A percentile compares a stretch with the other conserved stretches of the same genome.
Evolutionary conservation across 2,888 invertebrate species (phyloP).

Genomic region (Lithophane leautieri): DNA sequence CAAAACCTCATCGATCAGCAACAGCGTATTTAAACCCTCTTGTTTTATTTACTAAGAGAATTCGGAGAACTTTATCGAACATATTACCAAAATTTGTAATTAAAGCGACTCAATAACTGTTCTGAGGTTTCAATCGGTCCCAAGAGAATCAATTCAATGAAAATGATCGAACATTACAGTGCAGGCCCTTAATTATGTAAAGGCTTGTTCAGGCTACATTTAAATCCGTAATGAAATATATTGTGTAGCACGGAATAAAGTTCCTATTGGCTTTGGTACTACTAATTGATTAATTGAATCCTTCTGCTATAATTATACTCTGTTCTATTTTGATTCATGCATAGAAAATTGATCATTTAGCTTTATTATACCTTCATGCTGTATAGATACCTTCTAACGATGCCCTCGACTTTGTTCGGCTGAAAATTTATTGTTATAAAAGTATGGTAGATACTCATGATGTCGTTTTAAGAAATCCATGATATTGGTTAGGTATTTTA

Average conservation of each 20-base stretch:
- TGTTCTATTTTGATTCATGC: not conserved
- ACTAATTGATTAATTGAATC: constrained; percentile 27
- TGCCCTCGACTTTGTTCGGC: too few relatives aligned
- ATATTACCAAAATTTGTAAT: constrained; percentile 62
- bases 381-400: too few relatives aligned
- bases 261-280: constrained; percentile 10
- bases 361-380: too few relatives aligned
- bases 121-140: constrained; percentile 55
- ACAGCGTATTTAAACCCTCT: not conserved
- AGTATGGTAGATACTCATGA: too few relatives aligned
- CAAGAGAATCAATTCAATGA: constrained; percentile 65
- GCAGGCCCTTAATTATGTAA: constrained; percentile 59
- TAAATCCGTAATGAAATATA: constrained; percentile 60
- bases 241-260: constrained; percentile 46
- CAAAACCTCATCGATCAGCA: not conserved
- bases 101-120: constrained; percentile 61
- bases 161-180: constrained; percentile 67
- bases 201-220: constrained; percentile 46
- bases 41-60: constrained; percentile 5
- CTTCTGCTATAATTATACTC: constrained; percentile 1
- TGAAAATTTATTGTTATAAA: not conserved
- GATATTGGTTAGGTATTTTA: too few relatives aligned
- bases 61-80: constrained; percentile 41
- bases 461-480: not conserved
- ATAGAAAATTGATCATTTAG: not conserved